A percentile compares a stretch with the other conserved stretches of the same genome.
These are phyloP conservation scores for Drosophila rubida DNA, from an alignment of 2,888 invertebrate species.

Conservation along the genomic window DNA sequence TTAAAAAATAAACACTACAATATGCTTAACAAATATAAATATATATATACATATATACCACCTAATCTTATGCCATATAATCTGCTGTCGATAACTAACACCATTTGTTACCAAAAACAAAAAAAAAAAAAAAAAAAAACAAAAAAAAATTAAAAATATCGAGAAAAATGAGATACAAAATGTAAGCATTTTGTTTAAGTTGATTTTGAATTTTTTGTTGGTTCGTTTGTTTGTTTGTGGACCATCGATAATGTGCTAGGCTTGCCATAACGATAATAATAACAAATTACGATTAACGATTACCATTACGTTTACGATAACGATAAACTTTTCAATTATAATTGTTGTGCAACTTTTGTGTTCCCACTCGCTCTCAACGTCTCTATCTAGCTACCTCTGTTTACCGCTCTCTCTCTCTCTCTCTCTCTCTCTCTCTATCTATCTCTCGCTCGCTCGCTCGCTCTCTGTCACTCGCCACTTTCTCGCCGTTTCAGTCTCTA, in stretches of 20 bases:
- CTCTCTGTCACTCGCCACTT: not conserved
- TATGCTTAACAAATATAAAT: constrained; percentile 49
- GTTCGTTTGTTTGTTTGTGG: constrained; percentile 51
- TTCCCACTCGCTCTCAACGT: constrained; percentile 27
- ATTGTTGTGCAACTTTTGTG: constrained; percentile 56
- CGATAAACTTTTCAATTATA: constrained; percentile 49
- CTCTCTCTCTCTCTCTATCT: constrained; percentile 3
- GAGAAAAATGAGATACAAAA: constrained; percentile 21
- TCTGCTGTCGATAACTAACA: constrained; percentile 62
- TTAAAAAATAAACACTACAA: constrained; percentile 32
- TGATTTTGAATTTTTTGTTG: constrained; percentile 44
- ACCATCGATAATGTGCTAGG: constrained; percentile 53
- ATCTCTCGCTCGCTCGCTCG: not conserved
- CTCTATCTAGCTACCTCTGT: constrained; percentile 5
- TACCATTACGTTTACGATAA: constrained; percentile 21
- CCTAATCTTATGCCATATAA: constrained; percentile 66
- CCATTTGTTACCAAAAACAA: constrained; percentile 35
- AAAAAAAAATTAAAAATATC: not conserved
- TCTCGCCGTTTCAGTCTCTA: constrained; percentile 14
- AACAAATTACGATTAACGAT: constrained; percentile 16
- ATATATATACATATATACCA: constrained; percentile 43
- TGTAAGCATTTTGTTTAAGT: constrained; percentile 51
- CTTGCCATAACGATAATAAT: constrained; percentile 49
- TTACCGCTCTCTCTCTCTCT: constrained; percentile 10
- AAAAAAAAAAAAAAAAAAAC: constrained; percentile 17